Base-by-base conservation (phyloP, 2,888 invertebrate species). In the Melitaea athalia region DNA sequence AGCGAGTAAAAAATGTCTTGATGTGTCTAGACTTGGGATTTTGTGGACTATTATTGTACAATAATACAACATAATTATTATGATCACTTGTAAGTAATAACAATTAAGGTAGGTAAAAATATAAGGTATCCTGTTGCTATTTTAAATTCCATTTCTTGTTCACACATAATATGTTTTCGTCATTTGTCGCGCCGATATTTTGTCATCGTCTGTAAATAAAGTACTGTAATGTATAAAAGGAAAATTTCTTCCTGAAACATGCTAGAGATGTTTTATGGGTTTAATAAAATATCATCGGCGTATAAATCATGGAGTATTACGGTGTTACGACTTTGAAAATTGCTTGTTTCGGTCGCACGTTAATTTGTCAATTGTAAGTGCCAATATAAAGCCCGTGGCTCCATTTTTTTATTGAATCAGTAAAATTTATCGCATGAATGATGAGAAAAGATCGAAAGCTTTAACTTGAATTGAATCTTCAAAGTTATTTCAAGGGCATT, bases 231-330 rank as follows among this genome's bases (percentile, higher is more conserved):
- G 80, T 77, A 81, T 79, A 82, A 83, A 81, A 77, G 79, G 83
- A 82, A 79, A 84, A 81, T 80, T 85, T 81, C 75, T 80, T 79
- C 76, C 75, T 78, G 79, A 79, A 79, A 75, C 77, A 79, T 77
- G 79, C 79, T 80, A 75, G 76, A 79, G 81, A 84, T 87, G 81
- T 82, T 89, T 89, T 87, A 90, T 87, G 76, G 80, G 79, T 75
- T 78, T 85, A 83, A 87, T 88, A 89, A 89, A 88, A 88, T 85
- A 86, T 85, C 79, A 84, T 84, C 79, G 81, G 76, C 74, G 71
- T 78, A 88, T 90, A 89, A 89, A 89, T 90, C 86, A 88, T 74
- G 72, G 68, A 73, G 81, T 81, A 82, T 84, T 85, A 82, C 76
- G 75, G 79, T 78, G 80, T 80, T 81, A 79, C 79, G 76, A 77